Conservation (phyloP, 2,113 vertebrate species). For the Callopanchax toddi region DNA sequence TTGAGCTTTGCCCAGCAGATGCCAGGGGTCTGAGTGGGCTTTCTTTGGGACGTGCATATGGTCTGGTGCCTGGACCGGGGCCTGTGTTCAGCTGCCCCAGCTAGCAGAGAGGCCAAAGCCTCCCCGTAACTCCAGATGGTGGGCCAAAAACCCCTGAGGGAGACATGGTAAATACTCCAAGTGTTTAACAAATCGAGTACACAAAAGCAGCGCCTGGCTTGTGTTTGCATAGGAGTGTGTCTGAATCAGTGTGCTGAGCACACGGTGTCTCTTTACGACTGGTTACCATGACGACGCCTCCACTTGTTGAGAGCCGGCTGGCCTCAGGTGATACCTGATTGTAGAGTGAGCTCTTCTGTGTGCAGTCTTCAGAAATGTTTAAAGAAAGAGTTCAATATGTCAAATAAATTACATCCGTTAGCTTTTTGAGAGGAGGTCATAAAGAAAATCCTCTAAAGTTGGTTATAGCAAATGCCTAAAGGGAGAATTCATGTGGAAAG, state of each 20-base stretch:
- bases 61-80: constrained; percentile 5
- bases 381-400: background rate
- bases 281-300: constrained; percentile 19
- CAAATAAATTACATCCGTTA: background rate
- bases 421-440: constrained; percentile 3
- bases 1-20: constrained; percentile 29
- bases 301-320: background rate
- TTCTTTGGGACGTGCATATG: constrained; percentile 28
- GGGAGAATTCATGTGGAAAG: too few species aligned
- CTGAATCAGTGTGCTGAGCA: constrained; percentile 2
- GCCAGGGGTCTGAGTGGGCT: constrained; percentile 2
- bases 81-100: background rate
- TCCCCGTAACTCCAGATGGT: constrained; percentile 45
- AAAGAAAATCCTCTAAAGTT: background rate
- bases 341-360: background rate
- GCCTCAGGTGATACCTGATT: background rate
- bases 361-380: background rate
- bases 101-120: constrained; percentile 13
- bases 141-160: constrained; percentile 13
- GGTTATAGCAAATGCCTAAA: background rate
- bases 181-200: constrained; percentile 28
- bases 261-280: background rate
- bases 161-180: constrained; percentile 37
- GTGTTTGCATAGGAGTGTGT: constrained; percentile 7
- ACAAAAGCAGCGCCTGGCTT: constrained; percentile 6